Conservation (phyloP, 2,888 invertebrate species). For the Chaitophorus viminalis region DNA sequence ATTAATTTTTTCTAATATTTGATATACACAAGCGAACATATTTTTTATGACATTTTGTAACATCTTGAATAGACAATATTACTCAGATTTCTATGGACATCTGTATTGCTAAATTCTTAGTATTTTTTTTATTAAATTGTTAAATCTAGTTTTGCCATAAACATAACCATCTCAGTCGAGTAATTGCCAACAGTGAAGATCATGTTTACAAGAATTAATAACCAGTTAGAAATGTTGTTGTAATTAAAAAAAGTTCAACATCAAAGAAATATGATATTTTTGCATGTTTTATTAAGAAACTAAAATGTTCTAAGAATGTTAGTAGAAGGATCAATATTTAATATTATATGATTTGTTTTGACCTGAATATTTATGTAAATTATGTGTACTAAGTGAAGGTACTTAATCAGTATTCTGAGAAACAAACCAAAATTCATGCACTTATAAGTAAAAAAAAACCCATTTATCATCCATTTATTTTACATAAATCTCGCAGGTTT, state of each 20-base stretch:
- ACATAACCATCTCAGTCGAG: neutral
- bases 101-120: neutral
- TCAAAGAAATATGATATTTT: neutral
- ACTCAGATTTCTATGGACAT: neutral
- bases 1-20: neutral
- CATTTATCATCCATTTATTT: neutral
- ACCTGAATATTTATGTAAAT: neutral
- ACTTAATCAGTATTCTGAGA: neutral
- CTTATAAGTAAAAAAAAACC: neutral
- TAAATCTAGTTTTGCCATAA: neutral
- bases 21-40: too few relatives aligned
- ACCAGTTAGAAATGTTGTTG: neutral
- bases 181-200: neutral
- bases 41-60: too few relatives aligned
- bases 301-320: neutral
- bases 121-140: neutral
- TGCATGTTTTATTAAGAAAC: neutral
- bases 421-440: neutral
- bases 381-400: neutral
- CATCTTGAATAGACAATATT: neutral
- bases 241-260: conserved; percentile 2
- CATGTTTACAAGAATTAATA: neutral
- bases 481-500: too few relatives aligned
- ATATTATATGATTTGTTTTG: neutral
- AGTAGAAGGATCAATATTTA: neutral